Conservation (phyloP, 2,797 vertebrate species). For the Pantherophis alleghaniensis region DNA sequence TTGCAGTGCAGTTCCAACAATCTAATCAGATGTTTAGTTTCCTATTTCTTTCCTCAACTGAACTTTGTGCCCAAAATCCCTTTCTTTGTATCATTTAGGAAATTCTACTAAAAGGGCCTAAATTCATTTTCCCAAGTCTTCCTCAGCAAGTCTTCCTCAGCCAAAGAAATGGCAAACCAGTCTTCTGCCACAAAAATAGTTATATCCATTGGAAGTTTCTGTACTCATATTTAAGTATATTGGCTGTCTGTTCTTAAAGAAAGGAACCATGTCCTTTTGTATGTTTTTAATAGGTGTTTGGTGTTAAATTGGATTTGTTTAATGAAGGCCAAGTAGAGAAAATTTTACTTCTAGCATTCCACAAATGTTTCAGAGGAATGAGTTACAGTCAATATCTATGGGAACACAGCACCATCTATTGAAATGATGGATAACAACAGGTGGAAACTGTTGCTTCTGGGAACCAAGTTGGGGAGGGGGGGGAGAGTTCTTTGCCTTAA, state of each 20-base stretch:
- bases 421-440: constrained; percentile 61
- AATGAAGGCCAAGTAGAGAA: constrained; percentile 31
- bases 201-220: background rate
- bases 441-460: constrained; percentile 24
- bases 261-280: background rate
- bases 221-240: background rate
- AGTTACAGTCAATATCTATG: constrained; percentile 37
- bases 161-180: background rate
- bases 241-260: background rate
- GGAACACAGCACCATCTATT: constrained; percentile 73
- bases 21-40: background rate
- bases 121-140: constrained; percentile 5
- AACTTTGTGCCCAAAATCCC: background rate
- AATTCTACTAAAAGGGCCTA: background rate
- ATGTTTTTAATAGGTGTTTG: background rate
- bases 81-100: background rate
- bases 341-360: constrained; percentile 10
- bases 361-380: constrained; percentile 22
- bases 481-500: background rate
- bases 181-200: background rate
- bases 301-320: constrained; percentile 42
- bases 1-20: background rate
- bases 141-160: background rate
- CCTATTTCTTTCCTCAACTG: background rate
- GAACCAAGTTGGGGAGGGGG: background rate